These are phyloP conservation scores for Ecdyonurus torrentis DNA, from an alignment of 2,888 invertebrate species.

Conservation along the genomic window DNA sequence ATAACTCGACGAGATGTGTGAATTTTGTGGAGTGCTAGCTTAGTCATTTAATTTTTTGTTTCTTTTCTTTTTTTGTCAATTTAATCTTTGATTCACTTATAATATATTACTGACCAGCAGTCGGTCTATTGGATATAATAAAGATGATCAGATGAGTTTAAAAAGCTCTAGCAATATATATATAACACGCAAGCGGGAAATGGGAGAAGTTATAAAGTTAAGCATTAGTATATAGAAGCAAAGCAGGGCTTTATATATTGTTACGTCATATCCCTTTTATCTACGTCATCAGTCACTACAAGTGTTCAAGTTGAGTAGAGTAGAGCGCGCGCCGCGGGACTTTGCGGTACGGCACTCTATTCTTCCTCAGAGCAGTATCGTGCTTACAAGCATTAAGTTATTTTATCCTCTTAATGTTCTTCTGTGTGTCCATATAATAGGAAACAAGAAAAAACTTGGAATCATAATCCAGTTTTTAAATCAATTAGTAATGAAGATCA, in stretches of 20 bases:
- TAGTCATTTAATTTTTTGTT: too few relatives aligned
- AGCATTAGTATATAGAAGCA: not conserved
- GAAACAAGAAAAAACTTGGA: not conserved
- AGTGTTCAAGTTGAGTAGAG: not conserved
- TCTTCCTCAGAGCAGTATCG: too few relatives aligned
- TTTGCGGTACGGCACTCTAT: too few relatives aligned
- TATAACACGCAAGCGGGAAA: not conserved
- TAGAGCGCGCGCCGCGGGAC: not conserved
- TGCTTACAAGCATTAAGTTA: too few relatives aligned
- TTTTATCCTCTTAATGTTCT: too few relatives aligned
- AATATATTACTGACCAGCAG: too few relatives aligned
- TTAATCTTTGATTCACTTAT: not conserved
- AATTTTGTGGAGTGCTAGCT: too few relatives aligned
- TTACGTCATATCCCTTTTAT: not conserved
- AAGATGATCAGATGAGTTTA: too few relatives aligned
- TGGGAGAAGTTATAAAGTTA: not conserved
- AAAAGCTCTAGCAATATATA: too few relatives aligned
- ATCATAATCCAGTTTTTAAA: not conserved
- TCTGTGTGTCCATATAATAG: too few relatives aligned
- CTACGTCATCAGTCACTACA: not conserved
- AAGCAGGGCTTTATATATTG: not conserved
- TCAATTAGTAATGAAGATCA: not conserved
- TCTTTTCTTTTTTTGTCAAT: too few relatives aligned
- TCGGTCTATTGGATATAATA: not conserved
- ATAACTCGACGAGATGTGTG: too few relatives aligned